Evolutionary conservation across 2,888 invertebrate genomes (phyloP), one percentile per base, ranked within the genome.

Genomic region (Pantelozetes paolii): DNA sequence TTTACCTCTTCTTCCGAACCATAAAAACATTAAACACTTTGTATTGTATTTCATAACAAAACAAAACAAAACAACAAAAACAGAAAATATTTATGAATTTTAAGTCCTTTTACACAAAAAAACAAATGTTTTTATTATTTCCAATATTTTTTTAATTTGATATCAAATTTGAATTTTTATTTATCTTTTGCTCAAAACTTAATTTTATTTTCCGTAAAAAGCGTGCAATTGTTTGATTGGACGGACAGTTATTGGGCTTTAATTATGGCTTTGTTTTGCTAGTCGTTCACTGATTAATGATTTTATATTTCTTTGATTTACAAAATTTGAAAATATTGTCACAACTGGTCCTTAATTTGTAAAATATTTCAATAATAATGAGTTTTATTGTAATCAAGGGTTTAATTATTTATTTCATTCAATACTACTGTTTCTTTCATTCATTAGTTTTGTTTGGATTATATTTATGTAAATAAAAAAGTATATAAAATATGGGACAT

Each of bases 241-340:
- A 5, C 18, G 57, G 23, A 57, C 57, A 57, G 57, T 57, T 57
- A 50, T 28, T 57, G 57, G 57, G 57, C 28, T 57, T 57, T 15
- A 57, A 57, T 57, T 57, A 57, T 57, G 57, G 57, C 57, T 57
- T 2, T 57, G 57, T 57, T 57, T 57, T 57, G 57, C 57, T 57
- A 57, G 57, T 57, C 57, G 57, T 57, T 45, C 8, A 26, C 26
- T 23, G 57, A 20, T 23, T 28, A 23, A 26, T 23, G 9, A 23
- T 23, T 57, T 57, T 57, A 20, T 28, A 11, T 57, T 57, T 8
- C 6, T 57, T 57, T 57, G 26, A 57, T 57, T 57, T 18, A 50
- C 50, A 50, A 50, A 50, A 57, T n/a, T 15, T 57, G 8, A 57
- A 23, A 57, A 9, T 57, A 23, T 57, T 57, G 57, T 57, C 57